phyloP scores from a whole-genome alignment of 2,888 invertebrate species.

The Timema cristinae region DNA sequence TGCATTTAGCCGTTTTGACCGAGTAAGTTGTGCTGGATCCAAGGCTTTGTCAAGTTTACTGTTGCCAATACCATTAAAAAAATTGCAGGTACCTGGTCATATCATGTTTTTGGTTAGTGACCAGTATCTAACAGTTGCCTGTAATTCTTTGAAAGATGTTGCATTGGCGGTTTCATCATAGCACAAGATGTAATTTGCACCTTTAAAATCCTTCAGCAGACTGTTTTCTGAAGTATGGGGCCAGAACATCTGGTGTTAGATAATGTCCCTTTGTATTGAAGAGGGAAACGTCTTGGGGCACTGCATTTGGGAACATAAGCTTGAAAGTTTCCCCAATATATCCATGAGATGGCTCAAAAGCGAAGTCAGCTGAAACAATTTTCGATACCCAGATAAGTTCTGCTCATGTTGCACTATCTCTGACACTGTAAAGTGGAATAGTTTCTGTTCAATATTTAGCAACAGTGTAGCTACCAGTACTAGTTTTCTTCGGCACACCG shows the following conservation, averaged over 20 bases:
- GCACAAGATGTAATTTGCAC: slow-evolving; percentile 1
- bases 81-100: background rate
- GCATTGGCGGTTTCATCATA: background rate
- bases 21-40: background rate
- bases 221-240: slow-evolving; percentile 11
- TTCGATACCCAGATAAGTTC: background rate
- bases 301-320: slow-evolving; percentile 4
- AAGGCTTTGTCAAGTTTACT: background rate
- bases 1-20: background rate
- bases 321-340: background rate
- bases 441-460: background rate
- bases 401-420: background rate
- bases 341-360: slow-evolving; percentile 7
- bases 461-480: background rate
- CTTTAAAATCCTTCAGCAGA: background rate
- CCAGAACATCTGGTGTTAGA: background rate
- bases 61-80: background rate
- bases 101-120: background rate
- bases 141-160: background rate
- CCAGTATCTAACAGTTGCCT: background rate
- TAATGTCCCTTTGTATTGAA: background rate
- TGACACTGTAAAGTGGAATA: background rate
- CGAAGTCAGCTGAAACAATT: slow-evolving; percentile 3
- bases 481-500: background rate
- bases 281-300: background rate